Evolutionary conservation across 2,113 vertebrate genomes (phyloP), one percentile per base, ranked within the genome.

Genomic region (Jacana jacana): DNA sequence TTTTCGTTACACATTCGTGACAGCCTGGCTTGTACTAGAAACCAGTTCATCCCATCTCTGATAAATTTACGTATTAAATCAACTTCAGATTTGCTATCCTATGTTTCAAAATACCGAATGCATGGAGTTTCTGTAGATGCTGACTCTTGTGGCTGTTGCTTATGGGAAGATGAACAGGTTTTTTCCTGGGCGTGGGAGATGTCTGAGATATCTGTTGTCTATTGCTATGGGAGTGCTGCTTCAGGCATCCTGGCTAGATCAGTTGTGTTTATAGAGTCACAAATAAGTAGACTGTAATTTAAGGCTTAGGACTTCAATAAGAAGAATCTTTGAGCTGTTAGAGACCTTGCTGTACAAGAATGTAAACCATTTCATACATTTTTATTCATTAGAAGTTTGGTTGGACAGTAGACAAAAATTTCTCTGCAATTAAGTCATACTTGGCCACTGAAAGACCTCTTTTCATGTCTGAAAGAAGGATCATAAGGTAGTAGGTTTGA

Each of bases 1-100:
- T 11, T n/a, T n/a, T n/a, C n/a, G 17, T 60, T 58, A 11, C 23
- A 9, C 14, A 4, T 51, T 82, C 0, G 0, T 33, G 80, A 83
- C 22, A 57, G 15, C 12, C 40, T 80, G 64, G 7, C 35, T 83
- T 65, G 27, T 78, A 31, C 22, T 65, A 16, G 57, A 37, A 86
- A 33, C 25, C 19, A 48, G 8, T 64, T 93, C 28, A 40, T 86
- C 40, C 63, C 46, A 10, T 37, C 22, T 75, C 39, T 91, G 51
- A 58, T 55, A 64, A 84, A 71, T 52, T 49, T 92, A 33, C 6
- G 2, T 55, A 42, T 8, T 24, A 93, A 77, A 75, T 90, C n/a
- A 71, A 77, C 65, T 80, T 89, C n/a, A 70, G 27, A 23, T 66
- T 94, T 76, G 30, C 25, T 64, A 2, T 72, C 31, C 17, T 18